phyloP scores from a whole-genome alignment of 2,888 invertebrate species.

The Drosophila fulvimacula region DNA sequence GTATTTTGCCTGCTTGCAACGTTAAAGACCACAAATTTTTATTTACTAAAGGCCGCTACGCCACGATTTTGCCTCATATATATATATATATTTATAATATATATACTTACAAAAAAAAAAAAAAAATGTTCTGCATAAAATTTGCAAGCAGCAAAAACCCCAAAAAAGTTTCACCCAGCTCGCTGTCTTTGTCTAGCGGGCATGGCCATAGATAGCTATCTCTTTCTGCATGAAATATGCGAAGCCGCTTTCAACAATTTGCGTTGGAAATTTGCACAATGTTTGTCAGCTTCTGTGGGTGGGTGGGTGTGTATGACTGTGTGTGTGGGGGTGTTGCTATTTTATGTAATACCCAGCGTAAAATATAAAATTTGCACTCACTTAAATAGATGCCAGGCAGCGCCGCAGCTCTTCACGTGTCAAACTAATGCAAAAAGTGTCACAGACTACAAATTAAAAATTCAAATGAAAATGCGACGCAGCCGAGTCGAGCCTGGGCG shows the following conservation, averaged over 20 bases:
- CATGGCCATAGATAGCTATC: conserved; percentile 18
- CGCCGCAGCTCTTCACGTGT: conserved; percentile 42
- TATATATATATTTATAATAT: conserved; percentile 19
- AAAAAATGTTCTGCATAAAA: conserved; percentile 57
- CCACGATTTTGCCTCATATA: conserved; percentile 20
- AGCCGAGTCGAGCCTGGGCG: conserved; percentile 9
- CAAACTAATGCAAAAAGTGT: conserved; percentile 73
- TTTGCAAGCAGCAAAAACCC: conserved; percentile 49
- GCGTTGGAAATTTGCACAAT: conserved; percentile 73
- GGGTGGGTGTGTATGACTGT: conserved; percentile 10
- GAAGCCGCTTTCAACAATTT: conserved; percentile 69
- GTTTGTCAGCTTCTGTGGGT: conserved; percentile 48
- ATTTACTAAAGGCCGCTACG: conserved; percentile 59
- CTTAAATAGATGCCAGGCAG: conserved; percentile 68
- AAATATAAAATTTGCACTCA: conserved; percentile 60
- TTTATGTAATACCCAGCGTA: conserved; percentile 54
- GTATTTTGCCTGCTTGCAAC: conserved; percentile 43
- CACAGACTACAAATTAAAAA: conserved; percentile 70
- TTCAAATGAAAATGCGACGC: conserved; percentile 66
- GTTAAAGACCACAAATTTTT: conserved; percentile 56
- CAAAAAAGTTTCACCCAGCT: conserved; percentile 25
- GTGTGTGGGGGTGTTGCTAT: conserved; percentile 16
- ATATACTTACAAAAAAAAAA: conserved; percentile 15
- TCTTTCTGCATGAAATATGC: conserved; percentile 56
- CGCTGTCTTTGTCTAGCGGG: not conserved